Evolutionary conservation across 2,888 invertebrate species (phyloP).

Genomic region (Arenicola marina): DNA sequence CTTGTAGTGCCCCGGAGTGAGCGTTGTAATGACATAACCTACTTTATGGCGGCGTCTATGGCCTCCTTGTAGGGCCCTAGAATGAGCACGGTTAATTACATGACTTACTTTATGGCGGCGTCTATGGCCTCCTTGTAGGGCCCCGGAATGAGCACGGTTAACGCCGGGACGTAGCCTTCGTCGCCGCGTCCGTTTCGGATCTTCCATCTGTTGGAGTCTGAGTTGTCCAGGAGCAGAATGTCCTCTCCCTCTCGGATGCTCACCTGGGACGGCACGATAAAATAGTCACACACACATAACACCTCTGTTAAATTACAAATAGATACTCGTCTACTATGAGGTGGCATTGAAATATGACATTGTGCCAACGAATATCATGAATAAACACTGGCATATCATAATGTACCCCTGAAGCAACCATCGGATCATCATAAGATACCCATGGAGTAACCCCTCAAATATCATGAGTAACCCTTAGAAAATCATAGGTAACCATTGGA

Average conservation of each 20-base stretch:
- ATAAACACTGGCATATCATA: too few relatives aligned
- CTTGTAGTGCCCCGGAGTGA: conserved; percentile 34
- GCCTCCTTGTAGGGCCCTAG: conserved; percentile 33
- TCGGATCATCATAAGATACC: too few relatives aligned
- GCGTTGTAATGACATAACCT: too few relatives aligned
- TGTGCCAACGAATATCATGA: too few relatives aligned
- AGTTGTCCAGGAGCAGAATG: conserved; percentile 34
- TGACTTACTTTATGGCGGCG: conserved; percentile 33
- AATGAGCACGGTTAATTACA: too few relatives aligned
- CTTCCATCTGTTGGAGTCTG: conserved; percentile 29
- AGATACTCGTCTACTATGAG: not conserved
- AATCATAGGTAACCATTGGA: too few relatives aligned
- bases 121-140: conserved; percentile 29
- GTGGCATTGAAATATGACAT: not conserved
- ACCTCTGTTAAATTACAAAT: not conserved
- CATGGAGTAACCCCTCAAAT: too few relatives aligned
- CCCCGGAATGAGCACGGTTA: conserved; percentile 34
- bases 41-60: conserved; percentile 33
- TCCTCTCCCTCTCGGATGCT: conserved; percentile 29
- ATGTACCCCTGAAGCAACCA: too few relatives aligned
- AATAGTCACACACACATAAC: not conserved
- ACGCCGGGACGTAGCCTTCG: conserved; percentile 31
- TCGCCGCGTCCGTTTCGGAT: conserved; percentile 31
- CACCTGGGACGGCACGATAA: conserved; percentile 18
- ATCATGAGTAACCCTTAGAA: too few relatives aligned